These are phyloP conservation scores for Sakesphorus luctuosus DNA, from an alignment of 2,113 vertebrate species.

Conservation along the genomic window DNA sequence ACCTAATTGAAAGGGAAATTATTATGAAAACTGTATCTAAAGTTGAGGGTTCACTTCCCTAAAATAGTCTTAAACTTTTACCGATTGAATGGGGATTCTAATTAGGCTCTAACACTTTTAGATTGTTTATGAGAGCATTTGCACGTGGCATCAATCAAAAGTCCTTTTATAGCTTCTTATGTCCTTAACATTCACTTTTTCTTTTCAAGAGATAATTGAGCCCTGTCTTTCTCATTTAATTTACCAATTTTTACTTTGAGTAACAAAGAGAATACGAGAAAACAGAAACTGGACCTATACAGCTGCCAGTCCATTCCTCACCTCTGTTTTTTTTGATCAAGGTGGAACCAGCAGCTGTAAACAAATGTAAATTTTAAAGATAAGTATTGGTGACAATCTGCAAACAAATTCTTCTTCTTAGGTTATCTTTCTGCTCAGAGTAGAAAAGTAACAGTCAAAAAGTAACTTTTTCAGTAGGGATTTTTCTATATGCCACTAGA, in stretches of 20 bases:
- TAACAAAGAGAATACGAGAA: neutral
- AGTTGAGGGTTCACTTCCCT: neutral
- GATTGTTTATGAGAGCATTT: neutral
- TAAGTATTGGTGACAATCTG: neutral
- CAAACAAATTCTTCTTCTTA: neutral
- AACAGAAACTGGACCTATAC: neutral
- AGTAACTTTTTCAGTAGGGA: neutral
- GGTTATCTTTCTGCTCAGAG: neutral
- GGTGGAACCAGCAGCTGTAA: neutral
- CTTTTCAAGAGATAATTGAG: neutral
- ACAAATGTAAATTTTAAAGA: neutral
- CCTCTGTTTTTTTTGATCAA: neutral
- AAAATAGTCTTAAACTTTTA: neutral
- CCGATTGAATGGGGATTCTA: neutral
- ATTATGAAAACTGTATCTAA: neutral
- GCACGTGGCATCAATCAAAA: neutral
- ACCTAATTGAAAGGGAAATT: neutral
- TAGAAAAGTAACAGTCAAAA: neutral
- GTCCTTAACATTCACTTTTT: neutral
- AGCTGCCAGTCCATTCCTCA: neutral
- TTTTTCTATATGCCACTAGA: neutral
- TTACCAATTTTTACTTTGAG: neutral
- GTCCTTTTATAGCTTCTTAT: neutral
- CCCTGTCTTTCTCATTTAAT: neutral
- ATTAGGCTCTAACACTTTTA: neutral